Evolutionary conservation across 2,888 invertebrate species (phyloP), one percentile per base, ranked within the genome.

Genomic region (Synergus japonicus): DNA sequence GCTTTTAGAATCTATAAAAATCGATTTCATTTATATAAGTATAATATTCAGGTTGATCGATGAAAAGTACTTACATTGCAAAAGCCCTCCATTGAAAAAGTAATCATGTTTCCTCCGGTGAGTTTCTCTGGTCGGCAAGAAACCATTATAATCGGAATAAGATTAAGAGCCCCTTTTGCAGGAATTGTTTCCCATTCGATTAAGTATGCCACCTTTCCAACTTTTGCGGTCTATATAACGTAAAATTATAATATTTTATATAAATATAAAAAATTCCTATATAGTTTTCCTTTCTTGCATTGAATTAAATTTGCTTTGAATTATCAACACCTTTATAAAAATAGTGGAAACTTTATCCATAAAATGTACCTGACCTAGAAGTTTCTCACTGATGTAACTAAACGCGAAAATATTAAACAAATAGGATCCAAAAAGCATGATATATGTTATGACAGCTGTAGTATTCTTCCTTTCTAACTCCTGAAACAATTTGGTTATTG

Each of bases 11-110:
- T 12, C 46, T 49, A 49, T 49, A 49, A 49, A 13, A 49, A 29
- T 3, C 3, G 29, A 3, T 3, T 29, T 29, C 29, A 29, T 29
- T 29, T 29, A 29, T 29, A 29, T 29, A 29, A 29, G 29, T 3
- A 29, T 29, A 29, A 29, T 29, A 29, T 29, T 29, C 3, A 29
- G 2, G 3, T 29, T 13, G 46, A 2, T 46, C 13, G 0, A 46
- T 29, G 13, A 13, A 13, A 46, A 46, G 13, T 12, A 46, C 85
- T 84, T 60, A 88, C 88, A 7, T 81, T 79, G 43, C 84, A 82
- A n/a, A 88, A 88, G 49, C 81, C 85, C 10, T 54, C 64, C 10
- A 88, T 66, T 4, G 87, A 88, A 60, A 89, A 81, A n/a, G 87
- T 84, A 13, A 88, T 49, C 76, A 89, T 84, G 76, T 83, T 86